phyloP scores from a whole-genome alignment of 2,888 invertebrate genomes.

The Polydrusus pterygomalis region DNA sequence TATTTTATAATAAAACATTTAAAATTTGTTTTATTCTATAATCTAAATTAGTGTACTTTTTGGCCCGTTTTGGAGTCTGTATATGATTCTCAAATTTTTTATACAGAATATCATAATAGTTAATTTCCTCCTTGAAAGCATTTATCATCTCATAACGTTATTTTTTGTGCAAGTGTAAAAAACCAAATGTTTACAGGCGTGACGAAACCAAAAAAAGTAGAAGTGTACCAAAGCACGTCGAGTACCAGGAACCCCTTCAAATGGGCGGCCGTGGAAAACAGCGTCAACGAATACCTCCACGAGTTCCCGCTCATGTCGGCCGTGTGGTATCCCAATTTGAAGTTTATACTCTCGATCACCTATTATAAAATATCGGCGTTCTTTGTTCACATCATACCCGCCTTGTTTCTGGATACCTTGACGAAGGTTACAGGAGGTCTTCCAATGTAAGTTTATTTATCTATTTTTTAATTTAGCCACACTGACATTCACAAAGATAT shows the following conservation, averaged over 20 bases:
- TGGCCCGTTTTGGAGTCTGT: no score
- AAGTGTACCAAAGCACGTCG: slow-evolving; percentile 94
- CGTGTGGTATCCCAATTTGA: slow-evolving; percentile 89
- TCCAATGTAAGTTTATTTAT: slow-evolving; percentile 81
- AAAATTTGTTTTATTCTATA: no score
- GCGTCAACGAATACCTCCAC: slow-evolving; percentile 81
- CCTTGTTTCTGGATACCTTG: slow-evolving; percentile 87
- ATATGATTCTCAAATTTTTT: no score
- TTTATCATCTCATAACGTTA: no score
- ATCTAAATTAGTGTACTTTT: no score
- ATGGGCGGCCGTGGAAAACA: slow-evolving; percentile 84
- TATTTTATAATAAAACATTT: no score
- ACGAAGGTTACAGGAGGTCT: slow-evolving; percentile 85
- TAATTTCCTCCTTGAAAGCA: no score
- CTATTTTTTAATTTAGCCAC: no score
- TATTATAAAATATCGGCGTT: slow-evolving; percentile 88
- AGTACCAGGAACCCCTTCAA: slow-evolving; percentile 92
- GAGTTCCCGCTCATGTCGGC: slow-evolving; percentile 88
- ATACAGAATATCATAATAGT: no score
- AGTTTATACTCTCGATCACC: slow-evolving; percentile 82
- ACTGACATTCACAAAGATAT: no score
- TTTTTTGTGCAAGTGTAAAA: no score
- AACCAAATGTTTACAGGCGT: slow-evolving; percentile 62
- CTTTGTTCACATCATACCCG: slow-evolving; percentile 94
- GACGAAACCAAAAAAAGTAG: slow-evolving; percentile 70